phyloP scores from a whole-genome alignment of 2,797 vertebrate genomes.

The Lutjanus campechanus region DNA sequence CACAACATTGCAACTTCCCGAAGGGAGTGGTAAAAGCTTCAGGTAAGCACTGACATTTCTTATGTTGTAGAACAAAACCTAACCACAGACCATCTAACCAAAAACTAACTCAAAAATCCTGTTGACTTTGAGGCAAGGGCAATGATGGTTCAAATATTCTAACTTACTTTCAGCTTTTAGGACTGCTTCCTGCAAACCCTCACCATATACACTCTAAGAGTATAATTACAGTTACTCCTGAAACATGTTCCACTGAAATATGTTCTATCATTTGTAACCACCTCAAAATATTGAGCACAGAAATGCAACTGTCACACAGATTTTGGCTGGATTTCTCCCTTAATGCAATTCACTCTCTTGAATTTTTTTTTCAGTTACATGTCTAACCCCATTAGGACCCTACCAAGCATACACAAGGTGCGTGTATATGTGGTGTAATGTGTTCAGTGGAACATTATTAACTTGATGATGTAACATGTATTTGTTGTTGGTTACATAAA shows the following conservation, averaged over 20 bases:
- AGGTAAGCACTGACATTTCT: too few species aligned
- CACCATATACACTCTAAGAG: neutral
- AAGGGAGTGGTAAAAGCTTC: too few species aligned
- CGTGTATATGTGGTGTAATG: constrained; percentile 12
- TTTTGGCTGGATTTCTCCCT: neutral
- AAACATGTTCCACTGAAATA: neutral
- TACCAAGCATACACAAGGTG: neutral
- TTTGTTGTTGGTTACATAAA: constrained; percentile 54
- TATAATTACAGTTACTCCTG: neutral
- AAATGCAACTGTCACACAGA: neutral
- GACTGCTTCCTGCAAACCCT: neutral
- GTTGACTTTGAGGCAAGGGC: too few species aligned
- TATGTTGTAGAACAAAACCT: too few species aligned
- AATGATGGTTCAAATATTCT: too few species aligned
- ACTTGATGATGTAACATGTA: constrained; percentile 54
- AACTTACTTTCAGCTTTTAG: too few species aligned
- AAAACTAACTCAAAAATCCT: too few species aligned
- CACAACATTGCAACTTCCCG: too few species aligned
- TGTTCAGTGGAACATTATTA: constrained; percentile 52
- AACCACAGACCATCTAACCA: too few species aligned
- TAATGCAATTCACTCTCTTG: neutral
- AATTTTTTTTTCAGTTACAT: constrained; percentile 1
- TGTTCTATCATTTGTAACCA: neutral
- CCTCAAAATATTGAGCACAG: neutral
- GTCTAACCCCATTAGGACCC: constrained; percentile 8